These are phyloP conservation scores for Venusia cambrica DNA, from an alignment of 2,888 invertebrate genomes.

Conservation along the genomic window DNA sequence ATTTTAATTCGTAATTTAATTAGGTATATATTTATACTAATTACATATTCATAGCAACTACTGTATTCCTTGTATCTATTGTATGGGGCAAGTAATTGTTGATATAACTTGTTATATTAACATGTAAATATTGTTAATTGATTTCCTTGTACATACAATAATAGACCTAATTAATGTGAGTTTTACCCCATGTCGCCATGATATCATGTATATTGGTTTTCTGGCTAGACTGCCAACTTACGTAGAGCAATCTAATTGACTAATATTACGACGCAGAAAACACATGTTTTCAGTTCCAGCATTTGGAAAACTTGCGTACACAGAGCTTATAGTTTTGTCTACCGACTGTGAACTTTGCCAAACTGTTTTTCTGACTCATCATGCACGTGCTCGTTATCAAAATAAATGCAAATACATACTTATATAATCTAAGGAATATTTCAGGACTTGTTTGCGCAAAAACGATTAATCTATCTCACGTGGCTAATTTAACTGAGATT, in stretches of 20 bases:
- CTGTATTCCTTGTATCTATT: too few species aligned
- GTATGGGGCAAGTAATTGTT: too few species aligned
- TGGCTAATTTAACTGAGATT: slow-evolving; percentile 11
- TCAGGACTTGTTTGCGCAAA: slow-evolving; percentile 5
- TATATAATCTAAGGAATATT: neutral
- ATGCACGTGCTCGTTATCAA: slow-evolving; percentile 13
- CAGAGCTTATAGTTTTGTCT: slow-evolving; percentile 10
- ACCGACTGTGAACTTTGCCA: slow-evolving; percentile 17
- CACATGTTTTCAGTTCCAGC: neutral
- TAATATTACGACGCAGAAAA: slow-evolving; percentile 3
- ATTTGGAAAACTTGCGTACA: slow-evolving; percentile 3
- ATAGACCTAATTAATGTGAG: neutral
- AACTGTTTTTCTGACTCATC: slow-evolving; percentile 17
- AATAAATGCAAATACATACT: slow-evolving; percentile 6
- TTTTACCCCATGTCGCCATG: neutral
- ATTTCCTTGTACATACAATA: neutral
- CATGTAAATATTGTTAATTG: neutral
- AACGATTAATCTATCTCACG: slow-evolving; percentile 13
- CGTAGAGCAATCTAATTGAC: neutral
- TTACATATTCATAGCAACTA: too few species aligned
- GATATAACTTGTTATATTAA: too few species aligned
- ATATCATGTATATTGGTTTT: too few species aligned
- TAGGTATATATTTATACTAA: too few species aligned
- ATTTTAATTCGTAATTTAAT: too few species aligned
- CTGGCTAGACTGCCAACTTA: neutral